These are phyloP conservation scores for Drosophila ercepeae DNA, from an alignment of 1,140 invertebrate species.

Conservation along the genomic window DNA sequence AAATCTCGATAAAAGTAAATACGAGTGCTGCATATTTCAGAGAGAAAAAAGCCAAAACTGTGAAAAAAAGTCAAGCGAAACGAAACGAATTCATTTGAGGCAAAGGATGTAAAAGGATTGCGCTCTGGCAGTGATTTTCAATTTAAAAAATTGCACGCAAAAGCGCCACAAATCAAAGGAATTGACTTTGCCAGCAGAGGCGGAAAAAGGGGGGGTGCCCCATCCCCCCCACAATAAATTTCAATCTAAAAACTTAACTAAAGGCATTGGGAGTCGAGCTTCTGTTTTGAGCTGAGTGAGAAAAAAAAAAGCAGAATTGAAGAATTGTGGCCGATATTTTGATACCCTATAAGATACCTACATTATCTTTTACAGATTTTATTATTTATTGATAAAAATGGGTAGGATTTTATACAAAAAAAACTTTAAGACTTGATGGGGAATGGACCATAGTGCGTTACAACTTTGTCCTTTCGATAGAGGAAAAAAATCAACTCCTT, in stretches of 20 bases:
- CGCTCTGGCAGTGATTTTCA: slow-evolving; percentile 77
- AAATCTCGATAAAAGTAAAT: slow-evolving; percentile 81
- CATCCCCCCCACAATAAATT: slow-evolving; percentile 67
- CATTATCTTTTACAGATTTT: no score
- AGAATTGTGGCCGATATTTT: not conserved
- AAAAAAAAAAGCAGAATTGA: slow-evolving; percentile 18
- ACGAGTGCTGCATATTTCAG: slow-evolving; percentile 70
- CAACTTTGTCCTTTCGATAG: not conserved
- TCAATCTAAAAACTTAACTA: slow-evolving; percentile 79
- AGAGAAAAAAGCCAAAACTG: slow-evolving; percentile 1
- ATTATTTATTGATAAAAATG: no score
- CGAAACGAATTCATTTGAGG: slow-evolving; percentile 74
- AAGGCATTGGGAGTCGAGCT: slow-evolving; percentile 58
- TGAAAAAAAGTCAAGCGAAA: slow-evolving; percentile 23
- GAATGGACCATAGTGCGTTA: not conserved
- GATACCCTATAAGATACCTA: slow-evolving; percentile 15
- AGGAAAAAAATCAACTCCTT: slow-evolving; percentile 19
- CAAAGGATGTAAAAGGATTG: slow-evolving; percentile 78
- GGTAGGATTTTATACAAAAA: no score
- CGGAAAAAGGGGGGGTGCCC: slow-evolving; percentile 13
- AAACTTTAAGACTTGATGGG: no score
- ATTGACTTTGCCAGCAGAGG: slow-evolving; percentile 65
- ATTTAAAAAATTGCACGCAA: slow-evolving; percentile 82
- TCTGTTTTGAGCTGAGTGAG: slow-evolving; percentile 44
- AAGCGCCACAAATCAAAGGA: slow-evolving; percentile 82